Percentiles rank a stretch among this genome's conserved stretches.
Conservation (phyloP, 2,113 vertebrate species). For the Tetrax tetrax region DNA sequence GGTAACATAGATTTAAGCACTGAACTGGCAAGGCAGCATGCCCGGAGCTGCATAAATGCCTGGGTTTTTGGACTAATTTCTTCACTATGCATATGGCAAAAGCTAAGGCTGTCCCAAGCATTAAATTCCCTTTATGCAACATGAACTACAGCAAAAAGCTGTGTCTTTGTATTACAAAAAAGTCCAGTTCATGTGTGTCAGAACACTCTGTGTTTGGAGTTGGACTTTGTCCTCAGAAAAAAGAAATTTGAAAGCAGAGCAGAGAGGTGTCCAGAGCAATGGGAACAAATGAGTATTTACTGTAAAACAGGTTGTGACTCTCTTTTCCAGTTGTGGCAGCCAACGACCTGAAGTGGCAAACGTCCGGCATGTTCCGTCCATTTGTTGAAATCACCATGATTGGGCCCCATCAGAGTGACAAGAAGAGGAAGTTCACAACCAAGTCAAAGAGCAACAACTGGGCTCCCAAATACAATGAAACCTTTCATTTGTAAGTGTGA, state of each 20-base stretch:
- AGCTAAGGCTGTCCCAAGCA: neutral
- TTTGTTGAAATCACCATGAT: constrained; percentile 96
- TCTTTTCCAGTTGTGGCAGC: constrained; percentile 88
- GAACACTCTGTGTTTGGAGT: neutral
- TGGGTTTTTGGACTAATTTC: neutral
- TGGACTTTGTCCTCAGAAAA: neutral
- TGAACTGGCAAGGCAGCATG: neutral
- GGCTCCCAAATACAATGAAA: constrained; percentile 98
- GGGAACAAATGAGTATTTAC: neutral
- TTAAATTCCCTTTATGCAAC: neutral
- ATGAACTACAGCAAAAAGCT: neutral
- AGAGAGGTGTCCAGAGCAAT: neutral
- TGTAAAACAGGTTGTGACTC: constrained; percentile 18
- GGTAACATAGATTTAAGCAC: neutral
- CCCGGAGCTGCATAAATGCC: accelerated
- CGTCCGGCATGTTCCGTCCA: constrained; percentile 95
- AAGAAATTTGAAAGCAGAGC: neutral
- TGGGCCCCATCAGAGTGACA: constrained; percentile 94
- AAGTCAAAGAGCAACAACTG: constrained; percentile 99
- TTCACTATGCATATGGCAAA: neutral
- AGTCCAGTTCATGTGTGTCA: accelerated
- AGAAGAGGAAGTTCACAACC: constrained; percentile 95
- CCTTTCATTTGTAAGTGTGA: constrained; percentile 92
- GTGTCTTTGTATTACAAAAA: neutral
- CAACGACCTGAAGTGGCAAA: constrained; percentile 96